These are phyloP conservation scores for Gasterosteus aculeatus DNA, from an alignment of 2,113 vertebrate species.

Conservation along the genomic window DNA sequence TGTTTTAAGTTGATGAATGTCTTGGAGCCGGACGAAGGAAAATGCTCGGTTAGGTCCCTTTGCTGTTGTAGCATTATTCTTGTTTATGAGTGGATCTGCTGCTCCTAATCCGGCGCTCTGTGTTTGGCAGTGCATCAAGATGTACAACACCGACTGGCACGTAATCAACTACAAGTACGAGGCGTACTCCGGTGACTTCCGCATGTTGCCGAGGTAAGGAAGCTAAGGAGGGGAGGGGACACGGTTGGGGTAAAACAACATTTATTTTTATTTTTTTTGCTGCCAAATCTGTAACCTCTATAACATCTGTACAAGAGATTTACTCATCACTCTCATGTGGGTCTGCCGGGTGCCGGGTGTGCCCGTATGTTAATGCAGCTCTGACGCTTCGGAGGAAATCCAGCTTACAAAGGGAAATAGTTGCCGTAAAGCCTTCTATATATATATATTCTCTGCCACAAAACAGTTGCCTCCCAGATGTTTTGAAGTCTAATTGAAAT, in stretches of 20 bases:
- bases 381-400: constrained; percentile 5
- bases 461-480: constrained; percentile 44
- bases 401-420: not conserved
- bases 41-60: not conserved
- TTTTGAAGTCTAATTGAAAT: not conserved
- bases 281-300: constrained; percentile 10
- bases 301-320: constrained; percentile 20
- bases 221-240: not conserved
- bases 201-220: constrained; percentile 93
- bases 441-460: not conserved
- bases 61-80: not conserved
- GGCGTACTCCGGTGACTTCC: constrained; percentile 95
- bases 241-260: not conserved
- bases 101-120: constrained; percentile 53
- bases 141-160: constrained; percentile 95
- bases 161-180: constrained; percentile 97
- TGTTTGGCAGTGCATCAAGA: constrained; percentile 93
- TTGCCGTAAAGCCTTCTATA: not conserved
- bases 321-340: constrained; percentile 4
- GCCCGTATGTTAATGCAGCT: not conserved
- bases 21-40: not conserved
- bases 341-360: not conserved
- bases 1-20: constrained; percentile 4
- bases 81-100: constrained; percentile 1
- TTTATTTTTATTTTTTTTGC: not conserved